Conservation (phyloP, 2,797 vertebrate genomes). For the Crocodylus rhombifer region DNA sequence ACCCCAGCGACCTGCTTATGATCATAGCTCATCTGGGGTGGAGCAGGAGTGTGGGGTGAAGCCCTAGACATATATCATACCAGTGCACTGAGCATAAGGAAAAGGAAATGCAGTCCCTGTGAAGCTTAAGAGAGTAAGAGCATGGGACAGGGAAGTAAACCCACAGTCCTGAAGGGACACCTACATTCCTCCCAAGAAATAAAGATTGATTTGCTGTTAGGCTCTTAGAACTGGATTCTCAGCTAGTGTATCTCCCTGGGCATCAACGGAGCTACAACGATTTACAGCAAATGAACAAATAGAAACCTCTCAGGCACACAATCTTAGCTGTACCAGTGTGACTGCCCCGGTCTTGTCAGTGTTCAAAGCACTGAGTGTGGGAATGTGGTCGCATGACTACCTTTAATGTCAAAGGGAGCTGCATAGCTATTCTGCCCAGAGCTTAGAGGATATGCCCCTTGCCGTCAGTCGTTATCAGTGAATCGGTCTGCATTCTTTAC, state of each 20-base stretch:
- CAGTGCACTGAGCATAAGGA: neutral
- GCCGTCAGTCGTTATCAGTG: neutral
- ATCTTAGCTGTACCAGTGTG: neutral
- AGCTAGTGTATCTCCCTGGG: neutral
- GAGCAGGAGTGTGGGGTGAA: neutral
- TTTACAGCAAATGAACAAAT: neutral
- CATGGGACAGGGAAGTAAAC: neutral
- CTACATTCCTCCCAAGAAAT: neutral
- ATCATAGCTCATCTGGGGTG: neutral
- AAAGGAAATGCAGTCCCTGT: neutral
- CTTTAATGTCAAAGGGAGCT: neutral
- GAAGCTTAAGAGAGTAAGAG: neutral
- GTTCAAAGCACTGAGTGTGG: neutral
- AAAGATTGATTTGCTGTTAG: neutral
- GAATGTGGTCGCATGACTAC: neutral
- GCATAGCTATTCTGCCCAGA: fast-evolving
- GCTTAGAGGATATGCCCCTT: fast-evolving
- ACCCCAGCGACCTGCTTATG: neutral
- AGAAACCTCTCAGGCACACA: no score
- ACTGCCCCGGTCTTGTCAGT: no score
- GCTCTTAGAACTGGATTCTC: neutral
- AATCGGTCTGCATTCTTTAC: neutral
- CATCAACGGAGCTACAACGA: neutral
- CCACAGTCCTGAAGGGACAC: neutral
- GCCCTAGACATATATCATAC: neutral